Evolutionary conservation across 2,113 vertebrate genomes (phyloP).

Genomic region (Eurypyga helias): DNA sequence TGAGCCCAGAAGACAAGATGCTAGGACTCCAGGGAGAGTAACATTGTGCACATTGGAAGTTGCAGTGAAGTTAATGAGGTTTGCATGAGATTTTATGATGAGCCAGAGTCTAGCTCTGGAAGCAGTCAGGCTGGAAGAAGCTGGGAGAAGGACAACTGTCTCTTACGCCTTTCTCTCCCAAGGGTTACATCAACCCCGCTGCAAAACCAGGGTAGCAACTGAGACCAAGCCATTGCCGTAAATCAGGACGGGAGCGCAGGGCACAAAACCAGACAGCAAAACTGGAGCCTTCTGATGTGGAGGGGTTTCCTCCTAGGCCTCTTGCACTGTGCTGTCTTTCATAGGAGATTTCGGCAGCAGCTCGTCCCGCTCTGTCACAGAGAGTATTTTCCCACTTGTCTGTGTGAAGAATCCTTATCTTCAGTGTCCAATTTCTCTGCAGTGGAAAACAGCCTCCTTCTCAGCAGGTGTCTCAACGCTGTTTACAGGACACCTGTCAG

Average conservation of each 20-base stretch:
- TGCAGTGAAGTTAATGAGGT: neutral
- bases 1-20: neutral
- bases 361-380: neutral
- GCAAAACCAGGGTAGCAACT: neutral
- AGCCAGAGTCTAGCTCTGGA: neutral
- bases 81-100: neutral
- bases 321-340: neutral
- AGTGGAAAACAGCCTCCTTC: slow-evolving; percentile 16
- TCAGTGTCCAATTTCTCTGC: slow-evolving; percentile 9
- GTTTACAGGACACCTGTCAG: slow-evolving; percentile 74
- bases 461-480: slow-evolving; percentile 46
- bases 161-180: neutral
- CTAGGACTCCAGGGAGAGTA: neutral
- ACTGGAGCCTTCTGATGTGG: neutral
- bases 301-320: neutral
- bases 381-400: neutral
- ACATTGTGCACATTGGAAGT: neutral
- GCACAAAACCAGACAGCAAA: neutral
- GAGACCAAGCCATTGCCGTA: neutral
- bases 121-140: neutral
- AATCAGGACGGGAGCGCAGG: neutral
- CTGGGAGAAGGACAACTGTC: neutral
- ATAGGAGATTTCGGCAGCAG: neutral
- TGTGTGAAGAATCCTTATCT: slow-evolving; percentile 1
- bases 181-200: neutral